A percentile compares a stretch with the other conserved stretches of the same genome.
Evolutionary conservation across 2,113 vertebrate genomes (phyloP).

Genomic region (Pseudorectes ferrugineus): DNA sequence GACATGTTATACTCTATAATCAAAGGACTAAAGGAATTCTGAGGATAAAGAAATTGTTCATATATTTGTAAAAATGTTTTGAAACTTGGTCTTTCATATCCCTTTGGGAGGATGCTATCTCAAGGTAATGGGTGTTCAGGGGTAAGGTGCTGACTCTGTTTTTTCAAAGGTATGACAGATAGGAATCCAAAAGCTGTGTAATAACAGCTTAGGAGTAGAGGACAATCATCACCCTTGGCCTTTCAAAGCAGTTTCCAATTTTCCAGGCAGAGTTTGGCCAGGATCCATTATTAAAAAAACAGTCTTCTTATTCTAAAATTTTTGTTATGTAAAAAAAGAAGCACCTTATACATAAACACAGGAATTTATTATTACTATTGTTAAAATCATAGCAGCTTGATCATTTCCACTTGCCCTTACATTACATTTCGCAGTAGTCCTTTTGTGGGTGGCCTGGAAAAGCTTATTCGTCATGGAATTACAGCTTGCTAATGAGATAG

Average conservation of each 20-base stretch:
- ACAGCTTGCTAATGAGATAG: background rate
- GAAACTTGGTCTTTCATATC: background rate
- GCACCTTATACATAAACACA: rapidly evolving
- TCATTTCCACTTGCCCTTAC: background rate
- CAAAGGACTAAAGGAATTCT: background rate
- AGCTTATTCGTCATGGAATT: background rate
- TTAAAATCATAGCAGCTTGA: background rate
- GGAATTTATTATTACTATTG: background rate
- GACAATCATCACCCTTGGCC: background rate
- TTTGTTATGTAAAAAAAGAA: background rate
- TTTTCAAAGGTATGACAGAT: background rate
- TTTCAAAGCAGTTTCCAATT: background rate
- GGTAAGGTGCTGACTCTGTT: background rate
- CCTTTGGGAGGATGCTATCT: background rate
- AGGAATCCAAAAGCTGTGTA: background rate
- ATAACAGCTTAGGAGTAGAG: background rate
- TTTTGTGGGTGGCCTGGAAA: background rate
- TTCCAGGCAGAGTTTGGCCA: background rate
- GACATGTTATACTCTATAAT: background rate
- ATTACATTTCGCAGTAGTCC: background rate
- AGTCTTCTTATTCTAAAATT: background rate
- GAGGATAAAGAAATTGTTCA: background rate
- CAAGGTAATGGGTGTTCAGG: background rate
- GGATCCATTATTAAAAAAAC: background rate
- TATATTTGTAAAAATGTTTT: background rate